Evolutionary conservation across 2,888 invertebrate species (phyloP), one percentile per base, ranked within the genome.

Genomic region (Myopa testacea): DNA sequence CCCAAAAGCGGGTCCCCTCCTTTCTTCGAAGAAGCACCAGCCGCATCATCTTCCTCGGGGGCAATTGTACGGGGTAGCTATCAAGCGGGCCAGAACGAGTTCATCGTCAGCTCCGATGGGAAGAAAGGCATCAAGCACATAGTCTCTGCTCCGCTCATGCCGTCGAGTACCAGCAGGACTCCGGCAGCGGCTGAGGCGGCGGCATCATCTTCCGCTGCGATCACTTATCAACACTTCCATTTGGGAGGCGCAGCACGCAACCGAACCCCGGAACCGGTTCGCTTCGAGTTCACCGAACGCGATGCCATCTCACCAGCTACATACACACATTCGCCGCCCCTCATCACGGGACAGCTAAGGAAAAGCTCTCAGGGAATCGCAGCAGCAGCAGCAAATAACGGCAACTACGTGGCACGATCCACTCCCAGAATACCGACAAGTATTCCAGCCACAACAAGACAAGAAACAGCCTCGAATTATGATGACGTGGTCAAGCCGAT

Each of bases 251-350:
- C 80, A 3, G 80, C 80, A n/a, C 81, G 81, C 10, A 81, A 82
- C 16, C 84, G 82, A 26, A 86, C 86, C 0, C 86, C 86, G 4
- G 87, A 86, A 69, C 88, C 88, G 0, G 71, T 86, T 52, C 84
- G 87, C 65, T 87, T 89, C 62, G 88, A 89, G 81, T 88, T 88
- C 79, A 88, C 88, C 1, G 88, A 88, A 79, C 85, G 85, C 26
- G 88, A 88, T 81, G 88, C 88, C 26, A 85, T 88, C 40, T 60
- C 75, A 40, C 83, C 84, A 4, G 85, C 87, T 0, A 81, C 86
- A 0, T 88, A 85, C 75, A 88, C 88, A 3, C 82, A 84, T 72
- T 84, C 86, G 0, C 88, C 86, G 0, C 88, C 88, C 3, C 88
- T 88, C 4, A 82, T 19, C 14, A 62, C 14, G 19, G 75, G 40